Evolutionary conservation across 2,797 vertebrate genomes (phyloP), one percentile per base, ranked within the genome.

Genomic region (Enteromius trimaculatus): DNA sequence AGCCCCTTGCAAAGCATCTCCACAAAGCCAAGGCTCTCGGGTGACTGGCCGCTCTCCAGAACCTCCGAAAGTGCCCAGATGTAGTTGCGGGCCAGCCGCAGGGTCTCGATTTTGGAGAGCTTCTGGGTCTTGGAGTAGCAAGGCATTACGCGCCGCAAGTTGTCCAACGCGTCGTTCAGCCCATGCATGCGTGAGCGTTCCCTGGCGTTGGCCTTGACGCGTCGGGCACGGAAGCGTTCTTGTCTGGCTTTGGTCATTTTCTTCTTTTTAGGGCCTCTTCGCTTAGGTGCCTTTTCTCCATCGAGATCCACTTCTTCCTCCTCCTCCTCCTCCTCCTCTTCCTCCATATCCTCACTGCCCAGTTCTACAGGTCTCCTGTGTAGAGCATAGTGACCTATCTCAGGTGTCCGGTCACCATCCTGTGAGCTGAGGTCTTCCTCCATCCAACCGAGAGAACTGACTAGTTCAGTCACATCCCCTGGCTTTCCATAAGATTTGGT

Each of bases 51-150:
- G 0, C 86, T 97, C 86, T 99, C 97, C 7, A 99, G 94, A 72
- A 98, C 96, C 91, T 99, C 97, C 0, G 97, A 99, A 85, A 99
- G 93, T 80, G 98, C 98, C 98, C 98, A 99, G 91, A 99, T 99
- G 90, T 99, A 99, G 89, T 99, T 99, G 87, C 95, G 96, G 7
- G 98, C 98, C 71, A 99, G 91, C 79, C 98, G 93, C 77, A 99
- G 90, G 0, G 98, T 99, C 92, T 99, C 98, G 9, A 99, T 99
- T 91, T 99, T 99, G 82, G 98, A 99, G 55, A 99, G 91, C 71
- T 99, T 99, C 83, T 99, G 98, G 1, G 97, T 99, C 85, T 99
- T 99, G 87, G 98, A 98, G 91, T 98, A 98, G 86, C 98, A 99
- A n/a, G 98, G 98, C 98, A 99, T 98, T 70, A 99, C 97, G 84